Evolutionary conservation across 2,797 vertebrate genomes (phyloP).

Genomic region (Ceryle rudis): DNA sequence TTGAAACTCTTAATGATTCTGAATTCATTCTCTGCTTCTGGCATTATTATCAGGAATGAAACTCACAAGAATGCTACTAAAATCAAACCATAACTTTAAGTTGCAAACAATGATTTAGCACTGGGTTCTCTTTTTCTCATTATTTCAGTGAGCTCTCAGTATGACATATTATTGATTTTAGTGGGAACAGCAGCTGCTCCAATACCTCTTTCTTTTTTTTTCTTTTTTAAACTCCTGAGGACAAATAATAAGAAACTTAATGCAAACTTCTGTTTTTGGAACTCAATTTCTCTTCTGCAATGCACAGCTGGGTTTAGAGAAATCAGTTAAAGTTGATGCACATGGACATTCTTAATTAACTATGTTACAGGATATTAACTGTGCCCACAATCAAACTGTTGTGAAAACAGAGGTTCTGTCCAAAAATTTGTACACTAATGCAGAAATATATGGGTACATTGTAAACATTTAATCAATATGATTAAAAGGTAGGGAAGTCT

Average conservation of each 20-base stretch:
- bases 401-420: background rate
- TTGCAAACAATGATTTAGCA: background rate
- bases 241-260: background rate
- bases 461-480: background rate
- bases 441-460: background rate
- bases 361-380: background rate
- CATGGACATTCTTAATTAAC: background rate
- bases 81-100: background rate
- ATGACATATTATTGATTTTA: background rate
- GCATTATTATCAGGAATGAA: background rate
- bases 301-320: background rate
- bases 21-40: background rate
- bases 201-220: background rate
- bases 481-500: background rate
- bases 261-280: background rate
- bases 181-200: background rate
- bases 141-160: background rate
- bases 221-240: background rate
- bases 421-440: background rate
- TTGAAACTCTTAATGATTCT: background rate
- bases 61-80: background rate
- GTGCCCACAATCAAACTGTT: background rate
- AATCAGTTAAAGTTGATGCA: background rate
- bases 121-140: background rate
- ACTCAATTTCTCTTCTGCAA: background rate